Base-by-base conservation (phyloP, 2,113 vertebrate genomes). In the Channa maculata region DNA sequence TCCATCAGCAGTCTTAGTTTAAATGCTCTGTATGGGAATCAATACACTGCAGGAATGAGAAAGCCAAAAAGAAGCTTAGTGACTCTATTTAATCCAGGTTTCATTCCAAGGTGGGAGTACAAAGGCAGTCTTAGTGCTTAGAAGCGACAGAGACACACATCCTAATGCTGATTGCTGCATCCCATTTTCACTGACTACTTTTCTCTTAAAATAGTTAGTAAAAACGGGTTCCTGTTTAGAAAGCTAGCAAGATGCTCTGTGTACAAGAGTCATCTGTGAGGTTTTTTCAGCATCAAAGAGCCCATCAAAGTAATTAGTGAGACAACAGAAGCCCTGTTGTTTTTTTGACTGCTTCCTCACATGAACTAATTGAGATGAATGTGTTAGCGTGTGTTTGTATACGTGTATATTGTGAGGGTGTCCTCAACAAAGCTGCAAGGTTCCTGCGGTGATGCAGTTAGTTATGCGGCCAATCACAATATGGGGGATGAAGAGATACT, bases 81-180 rank as follows among this genome's bases (percentile, higher is more conserved):
- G 80, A 84, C 80, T 88, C 65, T 33, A 41, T 75, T 85, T 86
- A 85, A 88, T 87, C 84, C 75, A 66, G 70, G 70, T 87, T 85
- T 89, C 81, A 83, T 81, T 88, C 69, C 59, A 64, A 83, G 59
- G 53, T 12, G 80, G 63, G 57, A 60, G 58, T 45, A 83, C 65
- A 81, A 78, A 84, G 63, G 74, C 79, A 65, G 68, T 63, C 69
- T 86, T 67, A 80, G 83, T 43, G 77, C 77, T 79, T 10, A 45
- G 70, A 81, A 41, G 77, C 74, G 36, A 51, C 45, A 71, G 77
- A 75, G 75, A 71, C 71, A 63, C 33, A 55, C 51, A 63, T 74
- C 59, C 65, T 24, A 38, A 62, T 41, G 77, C 64, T 80, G 75
- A 84, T 75, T 77, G 65, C 33, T 62, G 14, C 58, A 54, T 68